Base-by-base conservation (phyloP, 1,140 invertebrate genomes). In the Lordiphosa clarofinis region DNA sequence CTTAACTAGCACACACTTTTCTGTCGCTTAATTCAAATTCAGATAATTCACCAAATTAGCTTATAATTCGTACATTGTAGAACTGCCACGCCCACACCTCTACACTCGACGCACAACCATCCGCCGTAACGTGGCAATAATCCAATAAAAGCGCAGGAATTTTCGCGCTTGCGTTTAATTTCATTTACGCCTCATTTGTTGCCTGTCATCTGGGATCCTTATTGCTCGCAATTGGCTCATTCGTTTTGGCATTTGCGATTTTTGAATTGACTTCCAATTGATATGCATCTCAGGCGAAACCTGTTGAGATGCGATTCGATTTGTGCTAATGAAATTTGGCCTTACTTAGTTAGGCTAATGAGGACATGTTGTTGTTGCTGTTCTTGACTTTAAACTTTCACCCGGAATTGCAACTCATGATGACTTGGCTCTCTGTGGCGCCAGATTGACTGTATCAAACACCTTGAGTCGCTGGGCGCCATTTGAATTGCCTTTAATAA, bases 121-220 rank as follows among this genome's bases (percentile, higher is more conserved):
- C 12, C 11, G 11, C 37, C 39, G 38, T 43, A 69, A 50, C 47
- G 48, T 36, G 71, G 35, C 76, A 57, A 81, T 81, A 81, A 81
- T 81, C 76, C 78, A 81, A 82, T 81, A 81, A 84, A 70, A 56
- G 72, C 70, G 57, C 61, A 46, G 58, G 64, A 62, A 79, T 74
- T 81, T 79, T 79, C 75, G 75, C 75, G 75, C 78, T 69, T 82
- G 72, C 76, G 81, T 81, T 81, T 81, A 81, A 81, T 81, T 81
- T 74, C 78, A 81, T 81, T 81, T 75, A 72, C 76, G 76, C 76
- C 76, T 81, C 76, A 82, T 72, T 81, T 81, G 61, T 70, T 57
- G 72, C 49, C 56, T 75, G 67, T 64, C 76, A 75, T 28, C 13
- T 8, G 52, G 28, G 42, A 44, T 44, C 42, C 42, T 44, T 21